Evolutionary conservation across 2,888 invertebrate genomes (phyloP).

Genomic region (Rhagophthalmus giganteus): DNA sequence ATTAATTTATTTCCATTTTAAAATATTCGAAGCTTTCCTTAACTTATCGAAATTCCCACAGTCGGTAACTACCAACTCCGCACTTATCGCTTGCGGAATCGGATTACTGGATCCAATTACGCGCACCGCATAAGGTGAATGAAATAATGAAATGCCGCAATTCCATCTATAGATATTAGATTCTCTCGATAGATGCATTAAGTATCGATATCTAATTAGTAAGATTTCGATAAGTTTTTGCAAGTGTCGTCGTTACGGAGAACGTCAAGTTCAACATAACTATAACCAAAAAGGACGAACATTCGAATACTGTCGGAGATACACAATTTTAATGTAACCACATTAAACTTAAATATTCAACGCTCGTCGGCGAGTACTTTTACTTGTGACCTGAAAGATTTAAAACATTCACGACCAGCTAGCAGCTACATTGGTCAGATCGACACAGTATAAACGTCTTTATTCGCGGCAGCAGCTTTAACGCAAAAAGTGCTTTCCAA

Average conservation of each 20-base stretch:
- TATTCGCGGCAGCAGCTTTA: constrained; percentile 50
- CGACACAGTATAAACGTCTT: constrained; percentile 52
- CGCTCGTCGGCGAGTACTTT: constrained; percentile 38
- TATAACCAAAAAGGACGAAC: too few relatives aligned
- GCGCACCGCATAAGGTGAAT: constrained; percentile 55
- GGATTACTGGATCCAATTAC: constrained; percentile 56
- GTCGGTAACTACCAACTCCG: constrained; percentile 49
- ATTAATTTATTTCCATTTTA: too few relatives aligned
- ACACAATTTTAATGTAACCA: constrained; percentile 13
- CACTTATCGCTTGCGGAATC: constrained; percentile 53
- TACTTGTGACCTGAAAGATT: constrained; percentile 48
- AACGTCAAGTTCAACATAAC: too few relatives aligned
- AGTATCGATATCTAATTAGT: constrained; percentile 53
- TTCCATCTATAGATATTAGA: constrained; percentile 45
- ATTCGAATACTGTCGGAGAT: too few relatives aligned
- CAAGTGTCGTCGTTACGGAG: too few relatives aligned
- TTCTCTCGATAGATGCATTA: constrained; percentile 49
- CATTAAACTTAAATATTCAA: constrained; percentile 35
- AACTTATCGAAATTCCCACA: constrained; percentile 51
- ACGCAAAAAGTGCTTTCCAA: constrained; percentile 50
- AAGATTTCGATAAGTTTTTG: too few relatives aligned
- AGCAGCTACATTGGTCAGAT: constrained; percentile 47
- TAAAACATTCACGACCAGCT: constrained; percentile 47
- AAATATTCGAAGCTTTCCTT: too few relatives aligned
- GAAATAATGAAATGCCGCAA: constrained; percentile 52